Evolutionary conservation across 2,888 invertebrate genomes (phyloP).

Genomic region (Drosophila infuscata): DNA sequence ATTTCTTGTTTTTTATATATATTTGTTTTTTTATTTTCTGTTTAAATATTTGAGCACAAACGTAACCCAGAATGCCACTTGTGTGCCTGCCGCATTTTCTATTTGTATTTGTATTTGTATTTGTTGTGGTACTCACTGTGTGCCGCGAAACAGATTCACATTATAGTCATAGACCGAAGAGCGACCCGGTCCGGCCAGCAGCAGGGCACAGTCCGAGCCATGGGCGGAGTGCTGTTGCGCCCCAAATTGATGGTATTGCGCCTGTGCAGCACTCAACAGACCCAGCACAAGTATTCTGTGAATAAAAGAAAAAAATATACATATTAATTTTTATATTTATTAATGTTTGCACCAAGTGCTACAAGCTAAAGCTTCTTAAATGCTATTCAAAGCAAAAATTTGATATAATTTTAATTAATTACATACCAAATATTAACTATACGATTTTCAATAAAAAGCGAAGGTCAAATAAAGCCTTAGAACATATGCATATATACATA

Average conservation of each 20-base stretch:
- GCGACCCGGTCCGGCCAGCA: slow-evolving; percentile 91
- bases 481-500: neutral
- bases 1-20: neutral
- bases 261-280: slow-evolving; percentile 46
- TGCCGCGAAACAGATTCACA: slow-evolving; percentile 92
- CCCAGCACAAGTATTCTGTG: slow-evolving; percentile 81
- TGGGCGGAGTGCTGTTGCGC: slow-evolving; percentile 80
- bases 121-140: slow-evolving; percentile 89
- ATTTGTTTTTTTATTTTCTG: slow-evolving; percentile 1
- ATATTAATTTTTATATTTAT: neutral
- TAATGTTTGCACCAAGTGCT: neutral
- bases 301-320: neutral
- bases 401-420: neutral
- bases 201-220: slow-evolving; percentile 90
- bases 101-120: slow-evolving; percentile 48
- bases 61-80: slow-evolving; percentile 53
- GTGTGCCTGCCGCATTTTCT: slow-evolving; percentile 36
- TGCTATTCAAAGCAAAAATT: neutral
- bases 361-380: neutral
- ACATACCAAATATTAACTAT: neutral
- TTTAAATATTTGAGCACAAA: slow-evolving; percentile 59
- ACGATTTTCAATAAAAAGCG: neutral
- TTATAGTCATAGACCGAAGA: slow-evolving; percentile 94
- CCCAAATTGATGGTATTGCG: slow-evolving; percentile 82
- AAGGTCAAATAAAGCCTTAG: neutral